Conservation (phyloP, 2,888 invertebrate genomes). For the Hypena proboscidalis region DNA sequence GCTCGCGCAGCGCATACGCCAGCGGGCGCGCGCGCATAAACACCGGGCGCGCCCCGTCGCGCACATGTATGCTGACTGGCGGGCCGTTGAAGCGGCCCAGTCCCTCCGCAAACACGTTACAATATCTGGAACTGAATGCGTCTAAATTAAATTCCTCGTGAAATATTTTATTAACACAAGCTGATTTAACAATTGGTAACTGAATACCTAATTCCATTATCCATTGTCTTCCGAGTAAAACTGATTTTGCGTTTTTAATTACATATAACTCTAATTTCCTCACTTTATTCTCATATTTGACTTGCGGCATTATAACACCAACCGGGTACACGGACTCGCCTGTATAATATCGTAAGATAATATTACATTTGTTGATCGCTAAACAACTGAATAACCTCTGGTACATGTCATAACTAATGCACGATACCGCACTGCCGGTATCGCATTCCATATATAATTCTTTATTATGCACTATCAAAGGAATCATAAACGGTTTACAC, state of each 20-base stretch:
- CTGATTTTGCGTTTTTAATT: neutral
- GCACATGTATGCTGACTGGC: slow-evolving; percentile 1
- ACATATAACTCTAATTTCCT: neutral
- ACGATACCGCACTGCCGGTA: neutral
- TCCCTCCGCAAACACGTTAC: slow-evolving; percentile 11
- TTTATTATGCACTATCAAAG: no score
- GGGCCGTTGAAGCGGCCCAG: slow-evolving; percentile 8
- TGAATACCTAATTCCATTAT: neutral
- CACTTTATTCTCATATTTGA: neutral
- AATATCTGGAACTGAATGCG: slow-evolving; percentile 11
- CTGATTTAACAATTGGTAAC: neutral
- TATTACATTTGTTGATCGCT: neutral
- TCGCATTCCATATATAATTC: no score
- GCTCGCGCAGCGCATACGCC: no score
- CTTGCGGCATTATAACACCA: neutral
- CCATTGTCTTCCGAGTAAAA: slow-evolving; percentile 1
- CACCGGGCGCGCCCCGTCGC: no score
- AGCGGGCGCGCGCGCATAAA: no score
- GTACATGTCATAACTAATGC: neutral
- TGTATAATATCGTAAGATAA: neutral
- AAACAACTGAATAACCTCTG: no score
- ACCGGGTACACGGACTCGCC: neutral
- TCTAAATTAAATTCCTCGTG: neutral
- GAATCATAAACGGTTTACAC: neutral
- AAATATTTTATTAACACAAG: neutral